A percentile compares a stretch with the other conserved stretches of the same genome.
phyloP scores from a whole-genome alignment of 1,140 invertebrate species.

The Psilanteris sp. region DNA sequence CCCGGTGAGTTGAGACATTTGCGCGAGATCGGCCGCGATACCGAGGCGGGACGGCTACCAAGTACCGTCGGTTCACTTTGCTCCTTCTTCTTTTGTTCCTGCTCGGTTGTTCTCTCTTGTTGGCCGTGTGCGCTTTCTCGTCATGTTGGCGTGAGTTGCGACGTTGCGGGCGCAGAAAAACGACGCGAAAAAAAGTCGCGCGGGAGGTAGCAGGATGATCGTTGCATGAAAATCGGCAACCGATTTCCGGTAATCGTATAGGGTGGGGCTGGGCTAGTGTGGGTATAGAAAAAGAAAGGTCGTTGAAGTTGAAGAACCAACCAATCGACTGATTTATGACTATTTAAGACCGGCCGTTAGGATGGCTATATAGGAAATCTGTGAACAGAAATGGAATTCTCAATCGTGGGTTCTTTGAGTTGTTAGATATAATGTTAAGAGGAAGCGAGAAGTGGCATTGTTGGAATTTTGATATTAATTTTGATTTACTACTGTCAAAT shows the following conservation, averaged over 20 bases:
- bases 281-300: no score
- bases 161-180: conserved; percentile 46
- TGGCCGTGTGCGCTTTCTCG: conserved; percentile 38
- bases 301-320: no score
- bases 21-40: conserved; percentile 78
- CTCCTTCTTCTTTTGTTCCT: conserved; percentile 51
- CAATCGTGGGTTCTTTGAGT: no score
- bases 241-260: no score
- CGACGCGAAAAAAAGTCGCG: conserved; percentile 21
- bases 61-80: conserved; percentile 62
- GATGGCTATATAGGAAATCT: no score
- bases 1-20: conserved; percentile 78
- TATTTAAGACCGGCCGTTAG: no score
- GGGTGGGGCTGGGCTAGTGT: no score
- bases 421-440: no score
- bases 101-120: conserved; percentile 33
- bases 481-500: conserved; percentile 59
- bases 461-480: conserved; percentile 40
- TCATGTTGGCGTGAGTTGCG: conserved; percentile 62
- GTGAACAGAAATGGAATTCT: no score
- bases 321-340: no score
- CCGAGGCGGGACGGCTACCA: conserved; percentile 61
- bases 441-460: neutral
- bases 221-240: conserved; percentile 57
- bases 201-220: conserved; percentile 20